These are phyloP conservation scores for Geotria australis DNA, from an alignment of 2,797 vertebrate species.

Conservation along the genomic window DNA sequence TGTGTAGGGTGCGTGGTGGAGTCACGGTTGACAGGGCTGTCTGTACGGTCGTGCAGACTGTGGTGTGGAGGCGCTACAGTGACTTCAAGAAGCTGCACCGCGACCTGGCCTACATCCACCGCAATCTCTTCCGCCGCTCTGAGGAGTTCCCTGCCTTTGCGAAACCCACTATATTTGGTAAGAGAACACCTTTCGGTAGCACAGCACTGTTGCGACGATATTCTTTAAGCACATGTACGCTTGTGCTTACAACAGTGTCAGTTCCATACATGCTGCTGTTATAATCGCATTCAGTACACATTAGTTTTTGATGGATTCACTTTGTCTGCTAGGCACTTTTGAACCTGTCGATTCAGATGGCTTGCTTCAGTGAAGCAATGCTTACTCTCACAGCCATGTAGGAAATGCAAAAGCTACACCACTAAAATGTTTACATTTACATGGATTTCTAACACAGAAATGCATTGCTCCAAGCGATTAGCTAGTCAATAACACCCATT, in stretches of 20 bases:
- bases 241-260: fast-evolving
- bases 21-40: not conserved
- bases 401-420: too few relatives aligned
- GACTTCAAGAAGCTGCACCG: slow-evolving; percentile 59
- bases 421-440: too few relatives aligned
- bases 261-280: not conserved
- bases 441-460: too few relatives aligned
- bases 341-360: too few relatives aligned
- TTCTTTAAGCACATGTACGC: not conserved
- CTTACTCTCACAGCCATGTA: too few relatives aligned
- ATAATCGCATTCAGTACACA: not conserved
- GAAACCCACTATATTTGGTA: slow-evolving; percentile 44
- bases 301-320: too few relatives aligned
- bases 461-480: too few relatives aligned
- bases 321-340: too few relatives aligned
- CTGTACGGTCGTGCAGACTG: slow-evolving; percentile 13
- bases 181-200: slow-evolving; percentile 1
- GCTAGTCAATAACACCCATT: too few relatives aligned
- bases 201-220: too few relatives aligned
- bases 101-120: slow-evolving; percentile 49
- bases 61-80: slow-evolving; percentile 45
- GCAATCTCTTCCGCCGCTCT: slow-evolving; percentile 43
- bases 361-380: too few relatives aligned
- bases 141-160: slow-evolving; percentile 60
- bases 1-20: not conserved